Percentiles rank a stretch among this genome's conserved stretches.
phyloP scores from a whole-genome alignment of 2,888 invertebrate species.

The Oasisia sp. region DNA sequence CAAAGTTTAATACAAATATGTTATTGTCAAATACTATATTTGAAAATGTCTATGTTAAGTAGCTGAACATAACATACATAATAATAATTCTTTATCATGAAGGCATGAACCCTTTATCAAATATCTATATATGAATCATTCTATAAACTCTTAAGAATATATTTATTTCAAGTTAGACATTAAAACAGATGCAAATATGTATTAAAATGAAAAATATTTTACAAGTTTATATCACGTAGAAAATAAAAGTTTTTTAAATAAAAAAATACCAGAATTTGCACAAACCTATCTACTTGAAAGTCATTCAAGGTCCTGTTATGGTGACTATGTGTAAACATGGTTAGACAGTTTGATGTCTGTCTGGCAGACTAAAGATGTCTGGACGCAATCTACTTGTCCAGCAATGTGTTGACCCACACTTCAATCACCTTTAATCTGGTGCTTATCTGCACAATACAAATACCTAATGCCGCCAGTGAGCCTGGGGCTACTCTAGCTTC shows the following conservation, averaged over 20 bases:
- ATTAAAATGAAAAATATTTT: too few species aligned
- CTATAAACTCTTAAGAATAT: not conserved
- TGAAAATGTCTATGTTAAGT: not conserved
- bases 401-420: not conserved
- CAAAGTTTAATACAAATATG: not conserved
- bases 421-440: not conserved
- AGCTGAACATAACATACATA: not conserved
- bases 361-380: not conserved
- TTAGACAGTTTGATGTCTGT: not conserved
- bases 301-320: not conserved
- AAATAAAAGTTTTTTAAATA: too few species aligned
- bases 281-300: not conserved
- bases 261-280: not conserved
- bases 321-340: not conserved
- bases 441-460: not conserved
- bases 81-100: not conserved
- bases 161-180: too few species aligned
- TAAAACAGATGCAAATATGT: too few species aligned
- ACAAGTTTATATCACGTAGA: too few species aligned
- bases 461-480: slow-evolving; percentile 4
- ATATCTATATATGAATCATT: not conserved
- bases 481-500: not conserved
- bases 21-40: not conserved
- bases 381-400: not conserved
- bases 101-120: not conserved